phyloP scores from a whole-genome alignment of 2,888 invertebrate species.

The Sphaerophoria taeniata region DNA sequence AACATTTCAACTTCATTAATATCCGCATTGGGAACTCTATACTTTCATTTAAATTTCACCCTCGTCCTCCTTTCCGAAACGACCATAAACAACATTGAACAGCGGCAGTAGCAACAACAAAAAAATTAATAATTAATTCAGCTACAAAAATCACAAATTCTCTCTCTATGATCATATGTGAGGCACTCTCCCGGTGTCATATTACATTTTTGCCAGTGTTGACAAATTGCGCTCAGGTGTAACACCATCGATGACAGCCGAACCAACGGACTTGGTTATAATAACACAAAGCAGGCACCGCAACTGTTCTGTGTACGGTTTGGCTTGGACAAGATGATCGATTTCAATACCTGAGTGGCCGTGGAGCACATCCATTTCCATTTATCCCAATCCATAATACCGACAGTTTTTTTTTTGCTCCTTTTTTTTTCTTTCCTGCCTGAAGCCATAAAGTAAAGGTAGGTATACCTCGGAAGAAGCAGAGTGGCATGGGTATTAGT shows the following conservation, averaged over 20 bases:
- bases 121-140: constrained; percentile 26
- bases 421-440: constrained; percentile 2
- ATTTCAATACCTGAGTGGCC: constrained; percentile 63
- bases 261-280: constrained; percentile 36
- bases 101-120: constrained; percentile 10
- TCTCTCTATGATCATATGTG: background rate
- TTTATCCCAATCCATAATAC: constrained; percentile 16
- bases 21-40: constrained; percentile 67
- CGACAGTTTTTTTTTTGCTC: constrained; percentile 2
- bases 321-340: constrained; percentile 54
- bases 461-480: constrained; percentile 16
- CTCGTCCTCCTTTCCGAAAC: background rate
- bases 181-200: constrained; percentile 51
- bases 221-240: constrained; percentile 70
- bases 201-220: constrained; percentile 57
- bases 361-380: constrained; percentile 33
- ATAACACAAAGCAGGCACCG: constrained; percentile 7
- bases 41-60: constrained; percentile 16
- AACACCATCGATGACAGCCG: constrained; percentile 68
- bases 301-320: background rate
- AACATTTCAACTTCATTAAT: constrained; percentile 68
- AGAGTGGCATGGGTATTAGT: background rate
- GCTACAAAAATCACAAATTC: constrained; percentile 35
- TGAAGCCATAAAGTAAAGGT: constrained; percentile 51
- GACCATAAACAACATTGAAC: constrained; percentile 10